Conservation (phyloP, 2,888 invertebrate species). For the Hemistola chrysoprasaria region DNA sequence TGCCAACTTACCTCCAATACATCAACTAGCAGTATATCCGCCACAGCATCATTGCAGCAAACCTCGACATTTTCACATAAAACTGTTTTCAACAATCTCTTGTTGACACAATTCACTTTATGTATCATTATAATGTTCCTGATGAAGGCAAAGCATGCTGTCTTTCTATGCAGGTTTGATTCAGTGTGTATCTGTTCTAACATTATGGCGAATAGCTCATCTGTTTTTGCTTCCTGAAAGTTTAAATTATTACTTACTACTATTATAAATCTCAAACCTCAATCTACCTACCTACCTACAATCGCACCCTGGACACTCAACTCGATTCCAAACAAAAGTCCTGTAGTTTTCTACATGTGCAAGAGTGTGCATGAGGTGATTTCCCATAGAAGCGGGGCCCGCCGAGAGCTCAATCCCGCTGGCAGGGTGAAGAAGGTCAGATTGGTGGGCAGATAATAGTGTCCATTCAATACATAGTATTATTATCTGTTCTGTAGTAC, state of each 20-base stretch:
- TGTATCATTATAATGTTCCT: conserved; percentile 51
- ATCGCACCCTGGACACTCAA: too few species aligned
- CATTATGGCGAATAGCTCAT: conserved; percentile 49
- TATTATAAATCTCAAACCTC: too few species aligned
- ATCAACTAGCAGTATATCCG: conserved; percentile 50
- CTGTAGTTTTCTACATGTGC: too few species aligned
- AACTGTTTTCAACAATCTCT: conserved; percentile 49
- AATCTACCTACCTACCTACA: too few species aligned
- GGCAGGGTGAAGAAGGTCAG: too few species aligned
- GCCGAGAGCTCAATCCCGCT: too few species aligned
- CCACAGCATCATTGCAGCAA: conserved; percentile 54
- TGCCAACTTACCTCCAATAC: conserved; percentile 57
- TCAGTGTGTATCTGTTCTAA: conserved; percentile 58
- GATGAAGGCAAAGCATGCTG: conserved; percentile 48
- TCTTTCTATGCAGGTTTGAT: conserved; percentile 62
- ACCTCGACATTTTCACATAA: conserved; percentile 59
- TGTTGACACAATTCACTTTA: conserved; percentile 56
- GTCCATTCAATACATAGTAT: too few species aligned
- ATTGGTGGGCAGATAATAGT: too few species aligned
- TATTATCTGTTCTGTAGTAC: too few species aligned
- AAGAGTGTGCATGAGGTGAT: too few species aligned
- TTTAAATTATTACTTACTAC: conserved; percentile 5
- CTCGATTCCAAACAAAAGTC: too few species aligned
- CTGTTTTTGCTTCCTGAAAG: conserved; percentile 52
- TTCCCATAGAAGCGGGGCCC: too few species aligned